A percentile compares a stretch with the other conserved stretches of the same genome.
phyloP scores from a whole-genome alignment of 2,888 invertebrate species.

The Orthonevra nobilis region DNA sequence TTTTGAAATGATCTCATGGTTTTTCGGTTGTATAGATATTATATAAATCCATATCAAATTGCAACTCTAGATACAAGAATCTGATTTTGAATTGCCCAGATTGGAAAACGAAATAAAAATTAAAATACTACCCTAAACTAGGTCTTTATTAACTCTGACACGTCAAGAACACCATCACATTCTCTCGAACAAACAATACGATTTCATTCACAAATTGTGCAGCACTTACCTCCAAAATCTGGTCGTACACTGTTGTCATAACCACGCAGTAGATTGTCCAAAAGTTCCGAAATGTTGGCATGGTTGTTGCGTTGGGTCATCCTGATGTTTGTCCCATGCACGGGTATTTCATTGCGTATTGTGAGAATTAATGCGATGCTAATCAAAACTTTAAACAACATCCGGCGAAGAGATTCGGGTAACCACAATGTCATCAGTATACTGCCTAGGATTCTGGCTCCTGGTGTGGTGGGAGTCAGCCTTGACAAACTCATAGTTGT shows the following conservation, averaged over 20 bases:
- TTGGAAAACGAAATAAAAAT: no score
- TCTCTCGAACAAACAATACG: constrained; percentile 29
- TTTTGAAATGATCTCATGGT: no score
- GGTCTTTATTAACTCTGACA: no score
- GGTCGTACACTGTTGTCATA: constrained; percentile 91
- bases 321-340: constrained; percentile 72
- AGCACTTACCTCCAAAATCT: constrained; percentile 86
- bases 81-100: no score
- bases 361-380: constrained; percentile 71
- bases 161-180: no score
- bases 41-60: no score
- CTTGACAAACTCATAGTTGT: constrained; percentile 54
- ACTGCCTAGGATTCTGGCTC: constrained; percentile 34
- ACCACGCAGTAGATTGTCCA: constrained; percentile 87
- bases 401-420: constrained; percentile 64
- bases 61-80: no score
- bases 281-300: constrained; percentile 86
- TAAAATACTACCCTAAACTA: no score
- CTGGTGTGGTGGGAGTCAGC: constrained; percentile 40
- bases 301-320: constrained; percentile 85
- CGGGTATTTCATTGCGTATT: constrained; percentile 74
- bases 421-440: constrained; percentile 61
- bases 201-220: neutral
- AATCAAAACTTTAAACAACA: constrained; percentile 71
- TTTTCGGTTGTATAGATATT: no score